Evolutionary conservation across 2,113 vertebrate species (phyloP), one percentile per base, ranked within the genome.

Genomic region (Hemicordylus capensis): DNA sequence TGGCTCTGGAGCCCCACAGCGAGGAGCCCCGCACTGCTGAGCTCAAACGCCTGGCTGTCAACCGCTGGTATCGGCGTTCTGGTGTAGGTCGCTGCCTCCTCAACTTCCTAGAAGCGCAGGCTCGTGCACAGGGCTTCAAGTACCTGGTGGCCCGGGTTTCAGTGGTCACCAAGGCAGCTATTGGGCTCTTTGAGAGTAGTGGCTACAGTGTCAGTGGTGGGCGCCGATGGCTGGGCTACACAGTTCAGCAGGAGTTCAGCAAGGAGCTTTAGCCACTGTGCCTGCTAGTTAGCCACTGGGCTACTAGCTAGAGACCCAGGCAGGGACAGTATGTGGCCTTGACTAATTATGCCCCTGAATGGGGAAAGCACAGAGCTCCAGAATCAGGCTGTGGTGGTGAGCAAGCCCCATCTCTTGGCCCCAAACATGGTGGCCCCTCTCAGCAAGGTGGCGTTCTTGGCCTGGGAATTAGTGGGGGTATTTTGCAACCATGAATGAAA

Each of bases 31-130:
- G 90, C 0, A 90, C 95, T 34, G 94, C 95, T 28, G 95, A 96
- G 80, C 93, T 98, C 79, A 97, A 97, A 87, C 95, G 97, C 84
- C 94, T 97, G 64, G 95, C 97, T 0, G 96, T 98, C 48, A 95
- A 96, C 79, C 95, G 94, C 90, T 96, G 97, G 97, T 97, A 98
- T 88, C 96, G 97, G 24, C 94, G 95, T 81, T 94, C 96, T 56
- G 98, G 98, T 0, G 95, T 98, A 73, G 98, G 95, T 11, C 91
- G 94, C 37, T 76, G 80, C 76, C 89, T 96, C 75, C 87, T 95
- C 85, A 94, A 96, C 75, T 96, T 96, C 34, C 86, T 97, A 1
- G 97, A 97, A 88, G 87, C 93, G 63, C 94, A 93, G 83, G 96
- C 96, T 51, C 93, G 90, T 26, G 93, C 95, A n/a, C 87, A 87